Base-by-base conservation (phyloP, 2,113 vertebrate genomes). In the Gavia stellata region DNA sequence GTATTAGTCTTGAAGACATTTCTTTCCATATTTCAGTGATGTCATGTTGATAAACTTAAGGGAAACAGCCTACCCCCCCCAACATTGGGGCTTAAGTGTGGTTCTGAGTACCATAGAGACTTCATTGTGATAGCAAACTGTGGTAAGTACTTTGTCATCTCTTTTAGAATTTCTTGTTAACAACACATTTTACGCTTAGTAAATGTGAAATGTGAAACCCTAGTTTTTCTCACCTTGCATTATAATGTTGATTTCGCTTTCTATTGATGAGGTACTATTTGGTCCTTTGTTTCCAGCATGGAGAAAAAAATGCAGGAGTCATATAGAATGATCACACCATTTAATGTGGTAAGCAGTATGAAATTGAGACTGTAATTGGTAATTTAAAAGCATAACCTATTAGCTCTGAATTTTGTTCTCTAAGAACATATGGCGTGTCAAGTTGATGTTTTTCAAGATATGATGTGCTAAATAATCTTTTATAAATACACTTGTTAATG, bases 301-400 rank as follows among this genome's bases (percentile, higher is more conserved):
- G 33, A 13, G 47, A 5, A 10, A 14, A n/a, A 55, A 72, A 52
- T 17, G 9, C 10, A 50, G 47, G 28, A 72, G 20, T 72, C 1
- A 0, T 42, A 9, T 17, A n/a, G 40, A 77, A 24, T 40, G 19
- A 53, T 38, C 14, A 44, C 74, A 52, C 21, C 9, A 12, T 50
- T 63, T 53, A 42, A n/a, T 25, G 16, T 74, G 11, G 12, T 44
- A 45, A 58, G 45, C 0, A 0, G 3, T 44, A 9, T 73, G 68
- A 91, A 93, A 62, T 78, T 66, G 65, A 33, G 45, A 17, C 25
- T 66, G 9, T 36, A 45, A 19, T 47, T 68, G 17, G 10, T 77
- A 45, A 36, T 66, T 65, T 58, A 49, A 34, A 83, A 92, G 62
- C 8, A 2, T 68, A 31, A 29, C 2, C 6, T 68, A 0, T 71